phyloP scores from a whole-genome alignment of 2,113 vertebrate species.

The Anser cygnoides region DNA sequence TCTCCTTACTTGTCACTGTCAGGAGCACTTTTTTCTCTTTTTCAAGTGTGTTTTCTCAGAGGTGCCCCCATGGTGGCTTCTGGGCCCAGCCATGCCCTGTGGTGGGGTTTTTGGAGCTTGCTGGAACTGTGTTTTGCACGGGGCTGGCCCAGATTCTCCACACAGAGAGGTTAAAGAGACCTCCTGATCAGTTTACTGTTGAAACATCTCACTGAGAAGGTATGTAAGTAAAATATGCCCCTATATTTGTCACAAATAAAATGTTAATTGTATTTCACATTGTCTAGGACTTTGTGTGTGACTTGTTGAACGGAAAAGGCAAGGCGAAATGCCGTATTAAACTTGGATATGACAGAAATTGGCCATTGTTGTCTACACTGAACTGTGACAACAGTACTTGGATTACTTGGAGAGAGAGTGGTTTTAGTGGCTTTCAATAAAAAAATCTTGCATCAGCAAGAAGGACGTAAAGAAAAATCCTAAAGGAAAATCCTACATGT shows the following conservation, averaged over 20 bases:
- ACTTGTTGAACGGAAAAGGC: neutral
- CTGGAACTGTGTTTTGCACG: neutral
- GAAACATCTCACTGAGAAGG: neutral
- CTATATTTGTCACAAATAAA: neutral
- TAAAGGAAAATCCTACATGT: neutral
- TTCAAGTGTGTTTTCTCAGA: accelerated
- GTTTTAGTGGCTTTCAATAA: neutral
- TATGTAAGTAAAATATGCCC: neutral
- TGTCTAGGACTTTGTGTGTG: neutral
- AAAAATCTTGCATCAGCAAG: neutral
- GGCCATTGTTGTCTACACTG: neutral
- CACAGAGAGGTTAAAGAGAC: neutral
- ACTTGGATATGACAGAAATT: neutral
- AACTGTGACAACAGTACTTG: neutral
- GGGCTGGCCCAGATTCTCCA: neutral
- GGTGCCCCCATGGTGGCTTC: neutral
- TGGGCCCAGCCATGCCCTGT: neutral
- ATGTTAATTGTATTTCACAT: neutral
- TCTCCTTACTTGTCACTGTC: neutral
- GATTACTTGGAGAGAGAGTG: neutral
- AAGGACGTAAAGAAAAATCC: neutral
- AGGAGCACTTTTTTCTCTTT: neutral
- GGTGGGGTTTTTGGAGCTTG: neutral
- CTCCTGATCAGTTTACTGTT: neutral
- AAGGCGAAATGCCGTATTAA: neutral